These are phyloP conservation scores for Galerucella pusilla DNA, from an alignment of 2,888 invertebrate species.

Conservation along the genomic window DNA sequence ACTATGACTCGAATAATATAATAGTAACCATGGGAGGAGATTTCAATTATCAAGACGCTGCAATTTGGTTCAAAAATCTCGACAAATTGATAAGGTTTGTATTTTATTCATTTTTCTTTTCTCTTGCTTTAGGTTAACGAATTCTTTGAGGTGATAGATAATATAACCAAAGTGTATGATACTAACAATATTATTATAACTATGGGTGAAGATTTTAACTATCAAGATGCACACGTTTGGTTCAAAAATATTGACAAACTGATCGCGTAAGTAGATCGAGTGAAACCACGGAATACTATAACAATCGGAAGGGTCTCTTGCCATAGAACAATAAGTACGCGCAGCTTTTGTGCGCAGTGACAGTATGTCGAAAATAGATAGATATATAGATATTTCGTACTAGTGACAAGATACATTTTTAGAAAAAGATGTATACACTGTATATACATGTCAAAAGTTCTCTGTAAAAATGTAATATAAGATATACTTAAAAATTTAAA, in stretches of 20 bases:
- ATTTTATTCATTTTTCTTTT: conserved; percentile 23
- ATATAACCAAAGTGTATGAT: conserved; percentile 68
- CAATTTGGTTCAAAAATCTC: conserved; percentile 84
- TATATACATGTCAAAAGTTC: no score
- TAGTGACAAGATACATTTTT: no score
- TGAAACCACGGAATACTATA: background rate
- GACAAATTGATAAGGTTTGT: conserved; percentile 79
- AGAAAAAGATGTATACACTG: no score
- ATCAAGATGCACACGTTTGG: conserved; percentile 81
- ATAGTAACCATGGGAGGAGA: conserved; percentile 93
- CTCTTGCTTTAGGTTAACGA: conserved; percentile 66
- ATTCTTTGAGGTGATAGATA: conserved; percentile 69
- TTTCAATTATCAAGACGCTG: conserved; percentile 83
- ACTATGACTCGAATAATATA: conserved; percentile 76
- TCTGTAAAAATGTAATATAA: no score
- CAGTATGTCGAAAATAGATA: no score
- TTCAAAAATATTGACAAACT: conserved; percentile 89
- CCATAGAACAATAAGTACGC: no score
- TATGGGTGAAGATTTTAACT: conserved; percentile 95
- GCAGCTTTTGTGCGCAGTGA: no score
- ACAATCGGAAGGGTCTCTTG: no score
- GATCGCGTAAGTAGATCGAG: conserved; percentile 71
- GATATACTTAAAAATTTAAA: no score
- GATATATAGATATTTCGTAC: no score
- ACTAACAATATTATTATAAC: conserved; percentile 86